Conservation (phyloP, 2,113 vertebrate genomes). For the Cacatua alba region DNA sequence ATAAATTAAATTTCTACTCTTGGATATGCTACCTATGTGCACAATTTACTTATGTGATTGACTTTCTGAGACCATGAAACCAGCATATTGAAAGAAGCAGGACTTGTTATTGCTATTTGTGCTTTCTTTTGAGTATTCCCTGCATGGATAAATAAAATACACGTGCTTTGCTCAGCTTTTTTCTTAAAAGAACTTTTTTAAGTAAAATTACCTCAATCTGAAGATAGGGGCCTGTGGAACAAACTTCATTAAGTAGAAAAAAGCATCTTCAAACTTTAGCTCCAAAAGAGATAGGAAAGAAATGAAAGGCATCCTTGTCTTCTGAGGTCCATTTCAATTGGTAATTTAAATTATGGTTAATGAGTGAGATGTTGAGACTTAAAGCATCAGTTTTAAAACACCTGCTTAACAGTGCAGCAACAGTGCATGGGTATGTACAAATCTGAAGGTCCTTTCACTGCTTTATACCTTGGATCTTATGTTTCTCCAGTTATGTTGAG, state of each 20-base stretch:
- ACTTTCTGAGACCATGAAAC: not conserved
- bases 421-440: not conserved
- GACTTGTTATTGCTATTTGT: not conserved
- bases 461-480: slow-evolving; percentile 9
- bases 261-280: not conserved
- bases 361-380: not conserved
- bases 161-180: not conserved
- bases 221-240: not conserved
- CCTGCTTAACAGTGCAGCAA: not conserved
- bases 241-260: not conserved
- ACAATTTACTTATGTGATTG: not conserved
- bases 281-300: not conserved
- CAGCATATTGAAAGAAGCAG: not conserved
- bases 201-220: slow-evolving; percentile 8
- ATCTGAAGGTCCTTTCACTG: slow-evolving; percentile 9
- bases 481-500: slow-evolving; percentile 46
- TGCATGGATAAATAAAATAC: not conserved
- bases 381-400: not conserved
- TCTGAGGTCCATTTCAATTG: slow-evolving; percentile 30
- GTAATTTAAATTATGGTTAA: slow-evolving; percentile 3
- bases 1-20: not conserved
- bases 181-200: not conserved
- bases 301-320: slow-evolving; percentile 38
- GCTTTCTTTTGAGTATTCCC: not conserved
- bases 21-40: not conserved